Evolutionary conservation across 2,797 vertebrate species (phyloP), one percentile per base, ranked within the genome.

Genomic region (Vultur gryphus): DNA sequence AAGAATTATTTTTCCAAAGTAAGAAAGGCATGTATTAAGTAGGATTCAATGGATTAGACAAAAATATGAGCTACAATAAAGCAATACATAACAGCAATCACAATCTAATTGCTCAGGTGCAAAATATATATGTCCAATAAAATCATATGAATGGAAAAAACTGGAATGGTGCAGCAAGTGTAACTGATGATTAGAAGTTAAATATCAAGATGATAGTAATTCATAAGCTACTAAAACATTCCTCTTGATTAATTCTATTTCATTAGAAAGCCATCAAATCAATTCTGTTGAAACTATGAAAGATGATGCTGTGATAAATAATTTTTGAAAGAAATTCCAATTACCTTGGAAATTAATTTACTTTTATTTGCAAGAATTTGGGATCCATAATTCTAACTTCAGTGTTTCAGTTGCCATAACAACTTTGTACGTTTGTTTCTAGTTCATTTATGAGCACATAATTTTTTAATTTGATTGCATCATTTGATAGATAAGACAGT

Each of bases 401-500:
- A 89, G 49, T 87, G 49, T 89, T 95, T 80, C 87, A 89, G 81
- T 91, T 94, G 43, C 89, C 67, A 80, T 94, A 96, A 97, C 92
- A 95, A 95, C 87, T 93, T 95, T 78, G 29, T 81, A 92, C 78
- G 78, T 81, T 96, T 93, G 61, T 91, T 93, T 57, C 57, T 28
- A 55, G 76, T 29, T 88, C 82, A 94, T 90, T 96, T 96, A 96
- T 76, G 72, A 95, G 90, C 51, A 86, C 46, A 84, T 91, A 7
- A 90, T 97, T 92, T 97, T 94, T 95, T 64, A 93, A 96, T 95
- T 95, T 93, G 93, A 96, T 95, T 93, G 87, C 90, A 95, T 96
- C 89, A 70, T 55, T 96, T 86, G 65, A 95, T 78, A 95, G 82
- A 49, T 84, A 86, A 93, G 87, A 95, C 85, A 81, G 76, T 66